Conservation (phyloP, 2,797 vertebrate genomes). For the Nasua narica region DNA sequence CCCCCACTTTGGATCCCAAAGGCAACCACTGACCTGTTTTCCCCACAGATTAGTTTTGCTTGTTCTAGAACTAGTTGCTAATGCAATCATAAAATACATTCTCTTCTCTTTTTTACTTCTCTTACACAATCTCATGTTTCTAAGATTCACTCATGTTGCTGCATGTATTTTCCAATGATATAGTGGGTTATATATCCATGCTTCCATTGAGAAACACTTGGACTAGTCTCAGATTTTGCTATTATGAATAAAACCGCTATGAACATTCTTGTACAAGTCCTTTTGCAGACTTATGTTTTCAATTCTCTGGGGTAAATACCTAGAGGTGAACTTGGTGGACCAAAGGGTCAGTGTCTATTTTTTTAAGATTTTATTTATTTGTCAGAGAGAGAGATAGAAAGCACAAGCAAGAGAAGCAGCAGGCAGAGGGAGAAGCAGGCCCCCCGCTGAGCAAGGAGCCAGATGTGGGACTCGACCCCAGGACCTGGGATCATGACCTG, state of each 20-base stretch:
- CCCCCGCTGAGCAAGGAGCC: too few relatives aligned
- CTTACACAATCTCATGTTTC: not conserved
- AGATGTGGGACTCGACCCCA: too few relatives aligned
- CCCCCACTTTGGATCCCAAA: not conserved
- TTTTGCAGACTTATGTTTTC: not conserved
- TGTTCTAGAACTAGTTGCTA: not conserved
- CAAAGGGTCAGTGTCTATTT: not conserved
- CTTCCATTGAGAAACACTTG: not conserved
- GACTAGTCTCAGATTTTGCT: not conserved
- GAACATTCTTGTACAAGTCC: not conserved
- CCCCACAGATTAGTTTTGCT: not conserved
- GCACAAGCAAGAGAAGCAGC: too few relatives aligned
- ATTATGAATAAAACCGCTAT: not conserved
- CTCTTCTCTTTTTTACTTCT: not conserved
- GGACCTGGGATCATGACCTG: too few relatives aligned
- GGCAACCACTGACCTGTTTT: not conserved
- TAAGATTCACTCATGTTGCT: not conserved
- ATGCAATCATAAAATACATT: not conserved
- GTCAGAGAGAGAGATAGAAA: too few relatives aligned
- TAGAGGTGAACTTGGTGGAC: not conserved
- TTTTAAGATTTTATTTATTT: too few relatives aligned
- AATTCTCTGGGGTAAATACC: not conserved
- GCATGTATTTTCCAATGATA: not conserved
- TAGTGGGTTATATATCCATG: not conserved
- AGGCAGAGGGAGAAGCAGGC: too few relatives aligned